A percentile compares a stretch with the other conserved stretches of the same genome.
These are phyloP conservation scores for Haliclona indistincta DNA, from an alignment of 37 sponge, comb jelly and placozoan species.

Conservation along the genomic window DNA sequence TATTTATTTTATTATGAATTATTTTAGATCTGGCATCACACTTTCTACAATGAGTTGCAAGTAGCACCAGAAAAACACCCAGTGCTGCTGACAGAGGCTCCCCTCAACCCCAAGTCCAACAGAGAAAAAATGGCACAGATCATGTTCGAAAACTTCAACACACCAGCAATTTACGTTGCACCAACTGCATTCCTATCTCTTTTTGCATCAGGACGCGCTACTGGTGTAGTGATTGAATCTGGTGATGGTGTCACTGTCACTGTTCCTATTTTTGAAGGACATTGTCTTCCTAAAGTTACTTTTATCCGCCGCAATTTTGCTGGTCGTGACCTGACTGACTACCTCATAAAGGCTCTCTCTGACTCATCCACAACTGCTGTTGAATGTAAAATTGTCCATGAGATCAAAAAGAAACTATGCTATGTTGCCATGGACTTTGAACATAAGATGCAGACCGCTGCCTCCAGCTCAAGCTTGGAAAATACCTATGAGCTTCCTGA, in stretches of 20 bases:
- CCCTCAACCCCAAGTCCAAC: slow-evolving; percentile 99
- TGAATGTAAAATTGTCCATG: slow-evolving; percentile 94
- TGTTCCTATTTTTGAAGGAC: slow-evolving; percentile 99
- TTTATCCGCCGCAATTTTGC: slow-evolving; percentile 97
- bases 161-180: slow-evolving; percentile 99
- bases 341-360: no score
- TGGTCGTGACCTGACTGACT: slow-evolving; percentile 96
- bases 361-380: slow-evolving; percentile 96
- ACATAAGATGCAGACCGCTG: slow-evolving; percentile 94
- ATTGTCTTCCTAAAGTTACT: no score
- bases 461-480: slow-evolving; percentile 88
- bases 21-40: slow-evolving; percentile 99
- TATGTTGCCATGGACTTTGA: slow-evolving; percentile 98
- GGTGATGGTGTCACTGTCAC: slow-evolving; percentile 99
- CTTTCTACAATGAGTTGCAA: slow-evolving; percentile 99
- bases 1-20: background rate
- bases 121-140: slow-evolving; percentile 99
- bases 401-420: slow-evolving; percentile 99
- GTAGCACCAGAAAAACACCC: slow-evolving; percentile 99
- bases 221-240: slow-evolving; percentile 99
- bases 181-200: slow-evolving; percentile 98
- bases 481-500: slow-evolving; percentile 99
- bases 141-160: slow-evolving; percentile 99
- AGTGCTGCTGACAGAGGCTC: slow-evolving; percentile 98
- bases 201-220: slow-evolving; percentile 98